Evolutionary conservation across 2,888 invertebrate genomes (phyloP).

Genomic region (Alloscopus bannaensis): DNA sequence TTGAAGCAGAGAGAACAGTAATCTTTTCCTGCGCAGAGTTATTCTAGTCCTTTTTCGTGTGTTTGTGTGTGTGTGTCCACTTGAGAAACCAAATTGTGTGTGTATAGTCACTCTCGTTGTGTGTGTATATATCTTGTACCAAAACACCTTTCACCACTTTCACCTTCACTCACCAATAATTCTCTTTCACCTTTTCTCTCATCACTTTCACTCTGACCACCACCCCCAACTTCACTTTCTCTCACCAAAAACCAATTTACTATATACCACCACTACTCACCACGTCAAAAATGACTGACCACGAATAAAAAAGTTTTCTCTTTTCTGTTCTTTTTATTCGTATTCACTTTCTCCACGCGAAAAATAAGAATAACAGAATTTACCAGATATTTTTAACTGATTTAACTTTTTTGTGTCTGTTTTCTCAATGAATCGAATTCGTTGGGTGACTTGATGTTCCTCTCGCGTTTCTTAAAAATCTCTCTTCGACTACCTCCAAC

Average conservation of each 20-base stretch:
- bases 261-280: too few relatives aligned
- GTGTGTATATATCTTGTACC: constrained; percentile 27
- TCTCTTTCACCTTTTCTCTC: constrained; percentile 45
- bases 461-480: constrained; percentile 32
- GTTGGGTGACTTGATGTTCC: constrained; percentile 57
- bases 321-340: constrained; percentile 12
- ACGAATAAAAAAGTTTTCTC: not conserved
- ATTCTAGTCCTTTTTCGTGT: not conserved
- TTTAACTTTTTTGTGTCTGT: constrained; percentile 55
- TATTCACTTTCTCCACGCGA: constrained; percentile 11
- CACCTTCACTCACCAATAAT: constrained; percentile 47
- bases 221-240: constrained; percentile 13
- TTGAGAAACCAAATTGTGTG: not conserved
- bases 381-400: constrained; percentile 35
- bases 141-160: constrained; percentile 48
- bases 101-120: constrained; percentile 17
- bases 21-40: not conserved
- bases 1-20: constrained; percentile 20
- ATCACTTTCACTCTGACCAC: constrained; percentile 38
- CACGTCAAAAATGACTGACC: constrained; percentile 34
- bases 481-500: constrained; percentile 15
- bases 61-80: not conserved
- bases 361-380: constrained; percentile 8
- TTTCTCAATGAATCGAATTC: constrained; percentile 27
- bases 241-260: too few relatives aligned